Conservation (phyloP, 2,797 vertebrate species). For the Poeciliopsis turneri region DNA sequence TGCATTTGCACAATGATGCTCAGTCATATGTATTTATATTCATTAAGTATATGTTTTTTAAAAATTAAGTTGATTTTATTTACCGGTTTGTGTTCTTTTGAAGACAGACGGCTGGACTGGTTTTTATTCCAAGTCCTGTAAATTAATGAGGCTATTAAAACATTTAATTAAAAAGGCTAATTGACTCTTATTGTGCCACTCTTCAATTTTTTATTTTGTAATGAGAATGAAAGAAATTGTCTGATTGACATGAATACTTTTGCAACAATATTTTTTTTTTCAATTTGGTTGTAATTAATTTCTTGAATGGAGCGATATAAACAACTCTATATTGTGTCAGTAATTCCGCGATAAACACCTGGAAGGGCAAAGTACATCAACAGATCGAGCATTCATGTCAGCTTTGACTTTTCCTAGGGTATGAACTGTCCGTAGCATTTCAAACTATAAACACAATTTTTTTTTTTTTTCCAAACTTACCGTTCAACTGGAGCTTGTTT, state of each 20-base stretch:
- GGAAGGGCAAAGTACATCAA: neutral
- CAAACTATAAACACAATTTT: neutral
- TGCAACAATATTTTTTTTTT: neutral
- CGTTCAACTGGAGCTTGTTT: neutral
- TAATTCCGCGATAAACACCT: neutral
- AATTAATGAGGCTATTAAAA: neutral
- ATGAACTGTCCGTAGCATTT: neutral
- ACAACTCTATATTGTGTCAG: neutral
- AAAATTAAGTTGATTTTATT: neutral
- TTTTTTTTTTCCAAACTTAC: neutral
- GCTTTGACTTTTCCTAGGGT: too few relatives aligned
- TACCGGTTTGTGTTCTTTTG: neutral
- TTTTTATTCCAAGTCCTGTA: neutral
- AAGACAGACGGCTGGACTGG: neutral
- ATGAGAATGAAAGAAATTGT: neutral
- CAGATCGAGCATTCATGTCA: neutral
- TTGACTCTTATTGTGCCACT: neutral
- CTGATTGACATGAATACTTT: neutral
- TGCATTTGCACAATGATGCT: neutral
- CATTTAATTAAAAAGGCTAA: neutral
- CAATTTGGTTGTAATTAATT: neutral
- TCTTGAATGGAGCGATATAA: neutral
- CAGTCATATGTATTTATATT: neutral
- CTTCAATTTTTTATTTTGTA: neutral
- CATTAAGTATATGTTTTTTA: too few relatives aligned